Percentiles rank a stretch among this genome's conserved stretches.
phyloP scores from a whole-genome alignment of 2,797 vertebrate species.

The Takifugu rubripes region DNA sequence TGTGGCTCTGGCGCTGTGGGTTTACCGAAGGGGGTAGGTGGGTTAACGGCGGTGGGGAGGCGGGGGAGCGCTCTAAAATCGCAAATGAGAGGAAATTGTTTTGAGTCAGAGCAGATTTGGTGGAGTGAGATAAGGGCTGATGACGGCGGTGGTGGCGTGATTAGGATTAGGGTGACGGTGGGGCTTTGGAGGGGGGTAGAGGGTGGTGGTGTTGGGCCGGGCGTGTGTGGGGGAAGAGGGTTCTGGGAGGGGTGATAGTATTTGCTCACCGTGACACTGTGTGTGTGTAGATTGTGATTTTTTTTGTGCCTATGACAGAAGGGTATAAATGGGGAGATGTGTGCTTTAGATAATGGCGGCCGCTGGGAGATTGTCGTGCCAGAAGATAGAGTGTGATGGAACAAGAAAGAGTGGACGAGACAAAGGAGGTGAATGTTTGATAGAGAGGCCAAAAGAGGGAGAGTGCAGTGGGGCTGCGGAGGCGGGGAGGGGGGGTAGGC shows the following conservation, averaged over 20 bases:
- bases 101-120: conserved; percentile 78
- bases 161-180: conserved; percentile 64
- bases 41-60: conserved; percentile 50
- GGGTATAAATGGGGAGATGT: conserved; percentile 49
- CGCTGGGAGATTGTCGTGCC: conserved; percentile 35
- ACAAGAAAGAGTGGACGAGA: conserved; percentile 52
- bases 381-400: conserved; percentile 51
- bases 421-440: conserved; percentile 62
- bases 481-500: conserved; percentile 9
- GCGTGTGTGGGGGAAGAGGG: conserved; percentile 21
- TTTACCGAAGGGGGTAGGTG: conserved; percentile 53
- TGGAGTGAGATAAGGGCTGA: conserved; percentile 78
- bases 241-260: conserved; percentile 48
- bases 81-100: conserved; percentile 79
- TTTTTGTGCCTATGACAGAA: conserved; percentile 25
- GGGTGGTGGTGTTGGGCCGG: conserved; percentile 7
- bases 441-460: conserved; percentile 37
- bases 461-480: conserved; percentile 19
- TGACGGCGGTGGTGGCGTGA: conserved; percentile 73
- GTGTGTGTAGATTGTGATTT: conserved; percentile 41
- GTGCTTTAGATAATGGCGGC: conserved; percentile 58
- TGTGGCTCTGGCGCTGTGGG: conserved; percentile 29
- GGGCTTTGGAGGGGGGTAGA: conserved; percentile 43
- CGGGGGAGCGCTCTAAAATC: conserved; percentile 59
- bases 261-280: conserved; percentile 37